phyloP scores from a whole-genome alignment of 2,797 vertebrate species.

The Aselliscus stoliczkanus region DNA sequence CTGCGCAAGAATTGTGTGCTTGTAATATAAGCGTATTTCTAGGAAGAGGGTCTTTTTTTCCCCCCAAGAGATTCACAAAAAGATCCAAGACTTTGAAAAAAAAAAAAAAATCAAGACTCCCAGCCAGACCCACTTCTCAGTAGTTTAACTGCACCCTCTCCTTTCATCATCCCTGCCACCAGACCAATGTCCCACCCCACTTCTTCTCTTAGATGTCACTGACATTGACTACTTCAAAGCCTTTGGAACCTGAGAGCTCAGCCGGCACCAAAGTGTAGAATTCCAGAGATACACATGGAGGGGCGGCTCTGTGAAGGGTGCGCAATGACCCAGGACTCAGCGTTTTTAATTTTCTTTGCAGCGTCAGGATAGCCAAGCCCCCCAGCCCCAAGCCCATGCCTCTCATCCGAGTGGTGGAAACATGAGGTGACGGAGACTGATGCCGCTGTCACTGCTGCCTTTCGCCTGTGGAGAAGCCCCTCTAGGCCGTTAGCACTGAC shows the following conservation, averaged over 20 bases:
- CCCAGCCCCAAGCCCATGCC: conserved; percentile 88
- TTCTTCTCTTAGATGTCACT: neutral
- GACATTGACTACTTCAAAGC: neutral
- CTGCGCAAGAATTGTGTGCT: neutral
- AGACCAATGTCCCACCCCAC: neutral
- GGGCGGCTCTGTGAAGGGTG: neutral
- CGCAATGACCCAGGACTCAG: neutral
- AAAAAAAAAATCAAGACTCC: neutral
- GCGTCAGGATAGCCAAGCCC: conserved; percentile 85
- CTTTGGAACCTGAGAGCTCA: neutral
- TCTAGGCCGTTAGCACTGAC: neutral
- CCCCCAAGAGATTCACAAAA: neutral
- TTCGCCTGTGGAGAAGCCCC: conserved; percentile 32
- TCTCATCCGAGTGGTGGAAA: conserved; percentile 96
- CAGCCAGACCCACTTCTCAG: neutral
- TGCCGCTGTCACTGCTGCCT: neutral
- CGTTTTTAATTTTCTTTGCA: conserved; percentile 59
- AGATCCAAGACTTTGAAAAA: neutral
- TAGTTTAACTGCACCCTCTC: neutral
- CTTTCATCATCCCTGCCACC: neutral
- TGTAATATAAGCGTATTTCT: neutral
- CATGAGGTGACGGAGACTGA: conserved; percentile 72
- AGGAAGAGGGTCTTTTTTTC: neutral
- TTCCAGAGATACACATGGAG: neutral
- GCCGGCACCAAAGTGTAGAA: neutral